Evolutionary conservation across 2,113 vertebrate genomes (phyloP).

Genomic region (Thermophis baileyi): DNA sequence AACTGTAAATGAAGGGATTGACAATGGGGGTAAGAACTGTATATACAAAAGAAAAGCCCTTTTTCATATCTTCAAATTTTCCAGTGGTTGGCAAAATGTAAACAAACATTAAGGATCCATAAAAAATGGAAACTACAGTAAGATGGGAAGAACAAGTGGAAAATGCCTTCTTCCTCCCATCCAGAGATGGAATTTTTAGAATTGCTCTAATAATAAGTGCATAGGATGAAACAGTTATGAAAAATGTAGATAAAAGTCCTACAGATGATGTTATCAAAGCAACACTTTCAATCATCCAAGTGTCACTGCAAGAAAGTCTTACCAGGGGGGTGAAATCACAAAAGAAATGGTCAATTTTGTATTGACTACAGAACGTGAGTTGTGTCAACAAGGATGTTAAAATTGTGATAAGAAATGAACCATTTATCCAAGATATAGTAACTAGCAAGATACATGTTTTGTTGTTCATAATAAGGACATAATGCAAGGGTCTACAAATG

Average conservation of each 20-base stretch:
- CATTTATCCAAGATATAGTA: background rate
- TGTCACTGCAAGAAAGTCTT: constrained; percentile 18
- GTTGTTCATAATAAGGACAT: background rate
- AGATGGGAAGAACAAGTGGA: constrained; percentile 35
- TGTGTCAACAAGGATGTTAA: background rate
- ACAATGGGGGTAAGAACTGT: constrained; percentile 34
- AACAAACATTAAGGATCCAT: constrained; percentile 35
- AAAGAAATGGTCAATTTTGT: constrained; percentile 2
- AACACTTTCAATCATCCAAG: background rate
- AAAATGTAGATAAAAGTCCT: constrained; percentile 33
- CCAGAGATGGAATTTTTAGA: background rate
- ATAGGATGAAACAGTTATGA: background rate
- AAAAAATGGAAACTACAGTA: constrained; percentile 31
- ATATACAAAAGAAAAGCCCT: constrained; percentile 41
- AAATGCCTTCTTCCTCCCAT: constrained; percentile 7
- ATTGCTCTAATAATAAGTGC: background rate
- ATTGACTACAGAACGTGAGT: background rate
- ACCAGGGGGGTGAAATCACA: constrained; percentile 3
- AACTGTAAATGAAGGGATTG: constrained; percentile 46
- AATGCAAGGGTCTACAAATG: background rate
- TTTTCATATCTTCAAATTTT: constrained; percentile 18
- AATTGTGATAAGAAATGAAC: background rate
- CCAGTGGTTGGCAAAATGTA: constrained; percentile 30
- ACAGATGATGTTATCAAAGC: constrained; percentile 5
- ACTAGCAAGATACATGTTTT: background rate